A percentile compares a stretch with the other conserved stretches of the same genome.
These are phyloP conservation scores for Tichodroma muraria DNA, from an alignment of 2,113 vertebrate genomes.

Conservation along the genomic window DNA sequence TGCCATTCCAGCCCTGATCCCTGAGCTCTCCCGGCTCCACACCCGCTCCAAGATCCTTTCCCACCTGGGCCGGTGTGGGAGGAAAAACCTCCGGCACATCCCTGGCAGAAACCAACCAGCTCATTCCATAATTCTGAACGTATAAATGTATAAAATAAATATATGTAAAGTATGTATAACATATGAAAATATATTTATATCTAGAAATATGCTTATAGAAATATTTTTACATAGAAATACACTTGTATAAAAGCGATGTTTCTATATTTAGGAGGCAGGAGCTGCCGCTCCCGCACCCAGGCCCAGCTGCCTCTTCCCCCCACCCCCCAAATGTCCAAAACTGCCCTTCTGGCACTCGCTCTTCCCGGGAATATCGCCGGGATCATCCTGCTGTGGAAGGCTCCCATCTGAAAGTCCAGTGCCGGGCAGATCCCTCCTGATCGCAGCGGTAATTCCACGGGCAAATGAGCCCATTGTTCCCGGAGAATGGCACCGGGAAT, in stretches of 20 bases:
- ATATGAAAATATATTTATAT: too few relatives aligned
- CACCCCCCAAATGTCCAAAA: neutral
- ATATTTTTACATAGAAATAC: neutral
- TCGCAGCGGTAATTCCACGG: constrained; percentile 26
- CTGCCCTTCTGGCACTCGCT: neutral
- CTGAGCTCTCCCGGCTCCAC: fast-evolving
- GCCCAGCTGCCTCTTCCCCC: neutral
- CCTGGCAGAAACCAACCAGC: neutral
- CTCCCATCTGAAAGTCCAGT: neutral
- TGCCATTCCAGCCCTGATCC: neutral
- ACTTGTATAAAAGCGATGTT: neutral
- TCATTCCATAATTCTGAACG: neutral
- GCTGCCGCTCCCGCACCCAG: neutral
- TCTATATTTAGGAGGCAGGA: neutral
- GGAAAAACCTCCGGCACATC: neutral
- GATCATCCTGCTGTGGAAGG: neutral
- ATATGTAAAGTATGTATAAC: neutral
- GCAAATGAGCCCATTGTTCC: constrained; percentile 6
- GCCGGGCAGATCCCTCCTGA: neutral
- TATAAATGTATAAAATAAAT: neutral
- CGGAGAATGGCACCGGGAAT: constrained; percentile 21
- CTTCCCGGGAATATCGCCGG: neutral
- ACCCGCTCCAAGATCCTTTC: too few relatives aligned
- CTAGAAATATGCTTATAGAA: neutral
- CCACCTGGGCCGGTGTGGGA: neutral